Evolutionary conservation across 2,113 vertebrate genomes (phyloP).

Genomic region (Indicator indicator): DNA sequence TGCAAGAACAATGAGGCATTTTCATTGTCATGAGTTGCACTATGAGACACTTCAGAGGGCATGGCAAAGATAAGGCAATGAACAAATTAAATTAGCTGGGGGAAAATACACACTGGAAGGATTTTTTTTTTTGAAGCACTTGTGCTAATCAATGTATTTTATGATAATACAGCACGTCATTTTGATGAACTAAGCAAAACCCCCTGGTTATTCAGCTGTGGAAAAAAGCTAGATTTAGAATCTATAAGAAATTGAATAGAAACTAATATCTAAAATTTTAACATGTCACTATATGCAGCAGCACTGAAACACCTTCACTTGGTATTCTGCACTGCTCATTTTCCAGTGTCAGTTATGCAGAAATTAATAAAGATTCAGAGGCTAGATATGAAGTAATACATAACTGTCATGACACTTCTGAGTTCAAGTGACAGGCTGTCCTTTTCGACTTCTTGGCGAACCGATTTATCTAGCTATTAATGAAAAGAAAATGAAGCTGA

Average conservation of each 20-base stretch:
- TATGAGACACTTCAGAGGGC: neutral
- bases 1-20: neutral
- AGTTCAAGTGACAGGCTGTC: conserved; percentile 27
- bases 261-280: neutral
- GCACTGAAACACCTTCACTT: neutral
- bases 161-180: neutral
- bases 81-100: neutral
- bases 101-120: neutral
- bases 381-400: neutral
- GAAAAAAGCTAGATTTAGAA: neutral
- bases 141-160: neutral
- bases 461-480: conserved; percentile 27
- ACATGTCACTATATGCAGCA: neutral
- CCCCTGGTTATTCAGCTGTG: neutral
- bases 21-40: neutral
- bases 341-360: neutral
- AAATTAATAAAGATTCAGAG: conserved; percentile 55
- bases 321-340: neutral
- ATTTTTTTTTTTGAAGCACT: neutral
- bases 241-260: neutral
- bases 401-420: conserved; percentile 15
- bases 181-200: neutral
- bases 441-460: neutral
- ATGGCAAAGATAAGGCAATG: neutral
- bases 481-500: conserved; percentile 44